These are phyloP conservation scores for Echinarachnius parma DNA, from an alignment of 53 echinoderm and acorn worm genomes.

Conservation along the genomic window DNA sequence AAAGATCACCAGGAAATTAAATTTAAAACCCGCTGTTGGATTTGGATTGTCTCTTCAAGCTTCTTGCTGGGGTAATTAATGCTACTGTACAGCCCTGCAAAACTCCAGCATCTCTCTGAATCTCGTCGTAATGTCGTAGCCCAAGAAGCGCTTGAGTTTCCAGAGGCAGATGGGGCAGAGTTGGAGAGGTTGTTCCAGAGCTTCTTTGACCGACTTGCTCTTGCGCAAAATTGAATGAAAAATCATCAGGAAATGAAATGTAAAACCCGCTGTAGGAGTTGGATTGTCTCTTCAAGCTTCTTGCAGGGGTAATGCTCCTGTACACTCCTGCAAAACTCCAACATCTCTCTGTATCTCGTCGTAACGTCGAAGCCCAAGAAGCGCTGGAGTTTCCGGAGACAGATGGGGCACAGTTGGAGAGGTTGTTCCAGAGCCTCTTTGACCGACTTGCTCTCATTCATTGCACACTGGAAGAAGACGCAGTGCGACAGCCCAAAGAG, in stretches of 20 bases:
- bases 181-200: conserved; percentile 71
- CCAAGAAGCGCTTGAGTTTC: conserved; percentile 80
- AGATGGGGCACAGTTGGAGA: conserved; percentile 83
- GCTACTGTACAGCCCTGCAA: too few relatives aligned
- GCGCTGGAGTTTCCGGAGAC: conserved; percentile 87
- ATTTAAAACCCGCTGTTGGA: too few relatives aligned
- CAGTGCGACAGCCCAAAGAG: conserved; percentile 89
- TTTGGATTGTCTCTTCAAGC: too few relatives aligned
- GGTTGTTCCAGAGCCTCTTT: conserved; percentile 75
- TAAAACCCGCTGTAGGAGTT: too few relatives aligned
- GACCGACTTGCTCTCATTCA: conserved; percentile 86
- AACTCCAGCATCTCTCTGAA: conserved; percentile 51
- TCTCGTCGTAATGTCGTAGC: conserved; percentile 59
- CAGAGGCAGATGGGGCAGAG: conserved; percentile 94
- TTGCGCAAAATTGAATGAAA: too few relatives aligned
- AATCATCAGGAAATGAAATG: too few relatives aligned
- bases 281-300: conserved; percentile 41
- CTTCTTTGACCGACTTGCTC: conserved; percentile 70
- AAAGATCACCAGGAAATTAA: too few relatives aligned
- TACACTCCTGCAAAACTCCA: conserved; percentile 45
- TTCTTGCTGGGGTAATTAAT: too few relatives aligned
- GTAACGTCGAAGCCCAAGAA: conserved; percentile 70
- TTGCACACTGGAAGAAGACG: conserved; percentile 89
- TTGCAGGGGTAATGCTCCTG: conserved; percentile 61
- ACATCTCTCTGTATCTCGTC: conserved; percentile 56